phyloP scores from a whole-genome alignment of 2,888 invertebrate species.

The Neocrepidodera transversa region DNA sequence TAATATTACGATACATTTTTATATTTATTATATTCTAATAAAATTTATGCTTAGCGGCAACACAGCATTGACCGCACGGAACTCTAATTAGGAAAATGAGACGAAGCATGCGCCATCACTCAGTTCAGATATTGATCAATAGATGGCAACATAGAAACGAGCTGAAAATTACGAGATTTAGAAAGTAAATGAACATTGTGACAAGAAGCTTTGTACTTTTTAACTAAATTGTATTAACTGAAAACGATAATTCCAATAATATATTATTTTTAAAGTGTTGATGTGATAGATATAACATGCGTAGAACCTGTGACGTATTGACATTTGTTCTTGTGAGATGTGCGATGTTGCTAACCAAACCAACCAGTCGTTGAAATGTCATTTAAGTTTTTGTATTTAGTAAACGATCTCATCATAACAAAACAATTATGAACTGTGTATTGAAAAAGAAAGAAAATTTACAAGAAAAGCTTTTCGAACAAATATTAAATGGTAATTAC shows the following conservation, averaged over 20 bases:
- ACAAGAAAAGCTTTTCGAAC: conserved; percentile 11
- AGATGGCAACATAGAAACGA: conserved; percentile 22
- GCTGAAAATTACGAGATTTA: not conserved
- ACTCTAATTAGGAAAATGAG: not conserved
- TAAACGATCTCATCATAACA: not conserved
- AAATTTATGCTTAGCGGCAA: too few species aligned
- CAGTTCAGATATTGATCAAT: conserved; percentile 22
- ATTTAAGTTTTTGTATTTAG: not conserved
- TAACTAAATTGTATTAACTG: too few species aligned
- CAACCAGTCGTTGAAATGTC: conserved; percentile 3
- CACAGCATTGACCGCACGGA: not conserved
- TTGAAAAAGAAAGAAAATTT: not conserved
- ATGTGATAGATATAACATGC: too few species aligned
- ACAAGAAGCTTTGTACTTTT: too few species aligned
- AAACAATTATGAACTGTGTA: not conserved
- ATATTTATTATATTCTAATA: too few species aligned
- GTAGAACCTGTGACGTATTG: too few species aligned
- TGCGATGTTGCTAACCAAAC: not conserved
- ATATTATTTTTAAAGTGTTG: too few species aligned
- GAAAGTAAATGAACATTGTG: not conserved
- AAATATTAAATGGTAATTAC: conserved; percentile 25
- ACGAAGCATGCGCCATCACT: conserved; percentile 3
- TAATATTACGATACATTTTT: too few species aligned
- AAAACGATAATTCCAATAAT: too few species aligned
- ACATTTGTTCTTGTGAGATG: too few species aligned